A percentile compares a stretch with the other conserved stretches of the same genome.
phyloP scores from a whole-genome alignment of 92 coral and sea anemone genomes.

The Scolanthus callimorphus region DNA sequence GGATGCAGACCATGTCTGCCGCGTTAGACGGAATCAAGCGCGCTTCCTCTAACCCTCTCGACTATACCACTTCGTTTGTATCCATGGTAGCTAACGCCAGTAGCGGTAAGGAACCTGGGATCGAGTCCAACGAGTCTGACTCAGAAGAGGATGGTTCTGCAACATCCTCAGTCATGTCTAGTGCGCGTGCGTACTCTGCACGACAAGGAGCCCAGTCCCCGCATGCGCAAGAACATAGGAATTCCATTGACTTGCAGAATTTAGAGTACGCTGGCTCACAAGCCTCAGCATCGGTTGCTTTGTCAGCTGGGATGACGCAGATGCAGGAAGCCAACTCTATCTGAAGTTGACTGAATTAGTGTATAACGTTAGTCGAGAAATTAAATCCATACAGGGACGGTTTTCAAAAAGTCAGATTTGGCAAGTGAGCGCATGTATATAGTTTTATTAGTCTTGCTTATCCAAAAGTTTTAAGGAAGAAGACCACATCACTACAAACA shows the following conservation, averaged over 20 bases:
- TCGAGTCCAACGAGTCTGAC: constrained; percentile 75
- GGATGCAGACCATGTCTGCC: constrained; percentile 35
- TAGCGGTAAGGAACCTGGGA: constrained; percentile 50
- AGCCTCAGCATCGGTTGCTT: constrained; percentile 36
- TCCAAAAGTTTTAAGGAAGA: too few relatives aligned
- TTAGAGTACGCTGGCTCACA: constrained; percentile 38
- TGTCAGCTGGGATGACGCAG: constrained; percentile 22
- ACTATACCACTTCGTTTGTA: constrained; percentile 67
- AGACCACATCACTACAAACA: too few relatives aligned
- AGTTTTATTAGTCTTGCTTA: too few relatives aligned
- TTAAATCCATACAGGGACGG: too few relatives aligned
- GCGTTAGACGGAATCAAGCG: constrained; percentile 58
- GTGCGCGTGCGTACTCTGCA: constrained; percentile 91
- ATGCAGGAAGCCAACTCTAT: constrained; percentile 32
- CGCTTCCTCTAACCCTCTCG: constrained; percentile 80
- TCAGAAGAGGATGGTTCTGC: constrained; percentile 66
- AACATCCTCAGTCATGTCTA: constrained; percentile 74
- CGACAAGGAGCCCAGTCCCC: constrained; percentile 54
- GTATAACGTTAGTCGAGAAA: too few relatives aligned
- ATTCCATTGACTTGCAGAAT: constrained; percentile 36
- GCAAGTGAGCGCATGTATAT: too few relatives aligned
- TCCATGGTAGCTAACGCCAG: constrained; percentile 92
- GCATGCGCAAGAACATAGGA: constrained; percentile 36
- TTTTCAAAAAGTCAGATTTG: too few relatives aligned
- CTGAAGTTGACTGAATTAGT: too few relatives aligned